A percentile compares a stretch with the other conserved stretches of the same genome.
phyloP scores from a whole-genome alignment of 2,113 vertebrate genomes.

The Calonectris borealis region DNA sequence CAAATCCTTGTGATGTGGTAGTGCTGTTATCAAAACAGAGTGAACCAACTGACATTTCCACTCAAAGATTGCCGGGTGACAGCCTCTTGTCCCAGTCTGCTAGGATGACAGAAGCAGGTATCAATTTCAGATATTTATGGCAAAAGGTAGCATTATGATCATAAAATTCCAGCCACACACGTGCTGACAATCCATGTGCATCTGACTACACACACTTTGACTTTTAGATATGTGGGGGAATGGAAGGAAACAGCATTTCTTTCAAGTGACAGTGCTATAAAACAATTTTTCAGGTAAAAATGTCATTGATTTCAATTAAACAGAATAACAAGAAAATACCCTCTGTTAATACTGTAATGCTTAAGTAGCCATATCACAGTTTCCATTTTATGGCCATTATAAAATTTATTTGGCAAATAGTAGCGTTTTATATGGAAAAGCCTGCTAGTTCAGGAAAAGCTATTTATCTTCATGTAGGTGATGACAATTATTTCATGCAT shows the following conservation, averaged over 20 bases:
- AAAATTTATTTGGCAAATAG: constrained; percentile 21
- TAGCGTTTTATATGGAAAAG: constrained; percentile 42
- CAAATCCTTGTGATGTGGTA: neutral
- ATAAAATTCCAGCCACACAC: neutral
- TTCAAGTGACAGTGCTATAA: neutral
- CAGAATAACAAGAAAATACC: neutral
- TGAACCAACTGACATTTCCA: neutral
- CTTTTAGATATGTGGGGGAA: neutral
- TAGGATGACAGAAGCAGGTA: neutral
- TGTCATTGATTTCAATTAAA: constrained; percentile 25
- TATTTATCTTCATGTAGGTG: neutral
- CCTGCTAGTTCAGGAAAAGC: neutral
- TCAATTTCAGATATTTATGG: neutral
- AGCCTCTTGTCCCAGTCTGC: neutral
- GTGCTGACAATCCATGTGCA: neutral
- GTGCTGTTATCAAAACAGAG: neutral
- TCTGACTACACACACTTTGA: neutral
- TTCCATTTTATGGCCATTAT: constrained; percentile 50
- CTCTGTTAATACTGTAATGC: constrained; percentile 1
- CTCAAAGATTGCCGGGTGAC: neutral
- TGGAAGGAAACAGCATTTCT: neutral
- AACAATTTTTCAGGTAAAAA: constrained; percentile 29
- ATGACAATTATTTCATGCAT: neutral
- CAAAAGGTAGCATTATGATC: neutral
- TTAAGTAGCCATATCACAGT: constrained; percentile 22